Evolutionary conservation across 2,888 invertebrate genomes (phyloP).

Genomic region (Cantharis nigra): DNA sequence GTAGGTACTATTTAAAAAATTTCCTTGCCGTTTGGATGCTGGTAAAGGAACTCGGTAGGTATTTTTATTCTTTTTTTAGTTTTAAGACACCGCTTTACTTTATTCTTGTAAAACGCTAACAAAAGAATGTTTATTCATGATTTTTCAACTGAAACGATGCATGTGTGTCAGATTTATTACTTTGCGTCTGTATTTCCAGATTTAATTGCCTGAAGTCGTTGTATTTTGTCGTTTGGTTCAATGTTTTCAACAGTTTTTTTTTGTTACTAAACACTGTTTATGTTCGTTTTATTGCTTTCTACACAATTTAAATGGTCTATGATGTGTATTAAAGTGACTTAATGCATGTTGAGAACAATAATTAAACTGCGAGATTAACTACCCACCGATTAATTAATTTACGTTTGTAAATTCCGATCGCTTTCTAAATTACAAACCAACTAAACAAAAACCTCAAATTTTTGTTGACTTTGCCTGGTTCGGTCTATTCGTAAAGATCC

Average conservation of each 20-base stretch:
- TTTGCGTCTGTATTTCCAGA: conserved; percentile 8
- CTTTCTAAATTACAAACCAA: not conserved
- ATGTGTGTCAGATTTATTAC: conserved; percentile 25
- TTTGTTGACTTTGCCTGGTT: conserved; percentile 6
- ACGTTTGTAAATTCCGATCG: conserved; percentile 11
- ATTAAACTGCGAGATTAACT: not conserved
- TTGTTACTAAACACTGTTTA: not conserved
- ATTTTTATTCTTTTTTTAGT: conserved; percentile 14
- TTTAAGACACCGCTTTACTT: conserved; percentile 5
- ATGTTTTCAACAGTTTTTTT: not conserved
- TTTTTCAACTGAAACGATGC: conserved; percentile 18
- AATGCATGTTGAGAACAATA: not conserved
- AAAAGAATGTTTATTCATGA: conserved; percentile 27
- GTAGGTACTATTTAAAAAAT: conserved; percentile 2
- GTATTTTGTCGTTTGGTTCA: conserved; percentile 10
- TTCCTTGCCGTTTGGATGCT: conserved; percentile 22
- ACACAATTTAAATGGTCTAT: not conserved
- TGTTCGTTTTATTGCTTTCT: not conserved
- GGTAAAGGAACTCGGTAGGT: not conserved
- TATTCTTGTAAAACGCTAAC: conserved; percentile 4
- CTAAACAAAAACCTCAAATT: conserved; percentile 14
- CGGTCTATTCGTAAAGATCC: conserved; percentile 34
- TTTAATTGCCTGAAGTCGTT: conserved; percentile 11
- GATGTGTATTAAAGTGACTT: not conserved
- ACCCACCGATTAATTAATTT: not conserved